Evolutionary conservation across 2,797 vertebrate genomes (phyloP).

Genomic region (Neomorphus geoffroyi): DNA sequence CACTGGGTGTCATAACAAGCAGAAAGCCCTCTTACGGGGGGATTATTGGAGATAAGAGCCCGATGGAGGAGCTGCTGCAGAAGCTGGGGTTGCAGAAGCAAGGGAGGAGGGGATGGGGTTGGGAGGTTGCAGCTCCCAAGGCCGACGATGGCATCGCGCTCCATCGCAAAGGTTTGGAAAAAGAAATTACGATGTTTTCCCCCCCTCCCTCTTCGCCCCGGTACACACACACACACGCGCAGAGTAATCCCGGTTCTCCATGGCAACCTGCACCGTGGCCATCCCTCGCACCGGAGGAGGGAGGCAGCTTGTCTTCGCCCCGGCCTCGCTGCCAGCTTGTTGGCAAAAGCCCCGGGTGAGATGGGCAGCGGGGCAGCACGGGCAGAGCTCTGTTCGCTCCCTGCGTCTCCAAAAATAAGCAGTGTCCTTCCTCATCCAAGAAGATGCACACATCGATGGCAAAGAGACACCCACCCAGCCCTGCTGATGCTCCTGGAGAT

Average conservation of each 20-base stretch:
- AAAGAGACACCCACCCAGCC: neutral
- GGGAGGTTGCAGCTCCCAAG: neutral
- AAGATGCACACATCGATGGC: fast-evolving
- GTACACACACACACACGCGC: neutral
- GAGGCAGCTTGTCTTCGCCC: neutral
- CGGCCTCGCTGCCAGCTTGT: neutral
- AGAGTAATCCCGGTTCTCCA: constrained; percentile 51
- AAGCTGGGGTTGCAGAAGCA: neutral
- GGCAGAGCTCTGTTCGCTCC: fast-evolving
- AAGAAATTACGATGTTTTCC: neutral
- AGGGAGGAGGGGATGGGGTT: neutral
- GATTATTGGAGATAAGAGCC: constrained; percentile 74
- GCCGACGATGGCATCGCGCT: fast-evolving
- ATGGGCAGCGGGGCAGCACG: neutral
- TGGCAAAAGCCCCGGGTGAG: neutral
- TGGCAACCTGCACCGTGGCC: constrained; percentile 41
- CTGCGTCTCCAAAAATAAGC: neutral
- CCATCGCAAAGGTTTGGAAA: neutral
- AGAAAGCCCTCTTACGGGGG: constrained; percentile 77
- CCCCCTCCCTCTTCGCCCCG: neutral
- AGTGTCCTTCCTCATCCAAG: fast-evolving
- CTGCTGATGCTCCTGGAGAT: neutral
- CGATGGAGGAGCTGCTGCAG: constrained; percentile 41
- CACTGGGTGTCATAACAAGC: constrained; percentile 81
- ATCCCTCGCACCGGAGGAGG: neutral